Percentiles rank a stretch among this genome's conserved stretches.
Conservation (phyloP, 2,797 vertebrate genomes). For the Notolepis coatsorum region DNA sequence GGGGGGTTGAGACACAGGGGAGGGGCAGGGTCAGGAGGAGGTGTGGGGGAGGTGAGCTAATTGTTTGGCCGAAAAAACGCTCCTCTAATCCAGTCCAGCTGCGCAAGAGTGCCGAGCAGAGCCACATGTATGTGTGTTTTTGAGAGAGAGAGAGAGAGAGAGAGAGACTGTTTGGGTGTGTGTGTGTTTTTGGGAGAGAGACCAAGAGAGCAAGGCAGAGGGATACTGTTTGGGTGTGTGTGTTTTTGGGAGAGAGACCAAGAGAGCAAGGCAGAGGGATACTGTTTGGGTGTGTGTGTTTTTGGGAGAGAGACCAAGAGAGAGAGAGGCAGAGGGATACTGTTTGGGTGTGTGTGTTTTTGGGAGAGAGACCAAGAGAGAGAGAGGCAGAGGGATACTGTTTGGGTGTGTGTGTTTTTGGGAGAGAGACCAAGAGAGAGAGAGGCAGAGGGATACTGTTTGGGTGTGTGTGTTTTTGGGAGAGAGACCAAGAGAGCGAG, state of each 20-base stretch:
- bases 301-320: neutral
- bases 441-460: no score
- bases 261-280: neutral
- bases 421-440: no score
- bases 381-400: no score
- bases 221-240: slow-evolving; percentile 18
- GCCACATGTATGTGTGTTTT: slow-evolving; percentile 1
- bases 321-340: no score
- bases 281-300: neutral
- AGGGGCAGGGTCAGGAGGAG: slow-evolving; percentile 73
- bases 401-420: no score
- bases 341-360: no score
- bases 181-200: slow-evolving; percentile 11
- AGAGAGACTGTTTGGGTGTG: neutral
- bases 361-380: no score
- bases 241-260: slow-evolving; percentile 14
- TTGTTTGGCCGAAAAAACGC: slow-evolving; percentile 77
- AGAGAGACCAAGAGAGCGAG: no score
- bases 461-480: neutral
- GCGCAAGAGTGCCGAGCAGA: slow-evolving; percentile 57
- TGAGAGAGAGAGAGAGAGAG: slow-evolving; percentile 14
- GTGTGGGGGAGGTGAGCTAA: slow-evolving; percentile 80
- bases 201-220: slow-evolving; percentile 21
- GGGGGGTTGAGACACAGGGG: slow-evolving; percentile 72
- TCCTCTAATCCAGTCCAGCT: slow-evolving; percentile 77